phyloP scores from a whole-genome alignment of 2,888 invertebrate species.

The Ophion ventricosus region DNA sequence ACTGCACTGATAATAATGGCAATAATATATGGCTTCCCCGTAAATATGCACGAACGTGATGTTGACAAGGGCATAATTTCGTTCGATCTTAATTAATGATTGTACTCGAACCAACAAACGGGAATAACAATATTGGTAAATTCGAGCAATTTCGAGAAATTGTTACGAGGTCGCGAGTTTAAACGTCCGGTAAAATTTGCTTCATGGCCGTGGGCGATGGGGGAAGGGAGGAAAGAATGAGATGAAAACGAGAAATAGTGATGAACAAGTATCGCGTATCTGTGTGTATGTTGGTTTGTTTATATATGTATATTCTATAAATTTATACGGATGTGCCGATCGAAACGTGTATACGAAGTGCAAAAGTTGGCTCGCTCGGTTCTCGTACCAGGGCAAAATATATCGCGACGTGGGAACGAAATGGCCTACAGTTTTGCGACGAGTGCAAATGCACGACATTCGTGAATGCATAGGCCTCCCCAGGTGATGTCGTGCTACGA shows the following conservation, averaged over 20 bases:
- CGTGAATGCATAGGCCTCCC: not conserved
- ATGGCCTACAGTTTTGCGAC: constrained; percentile 51
- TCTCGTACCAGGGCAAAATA: constrained; percentile 34
- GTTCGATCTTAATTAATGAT: not conserved
- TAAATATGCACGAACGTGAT: too few species aligned
- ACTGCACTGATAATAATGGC: too few species aligned
- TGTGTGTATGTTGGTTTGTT: not conserved
- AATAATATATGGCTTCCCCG: too few species aligned
- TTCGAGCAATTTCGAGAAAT: not conserved
- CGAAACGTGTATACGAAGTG: constrained; percentile 4
- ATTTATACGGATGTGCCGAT: not conserved
- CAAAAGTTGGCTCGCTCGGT: constrained; percentile 24
- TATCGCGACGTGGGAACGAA: constrained; percentile 57
- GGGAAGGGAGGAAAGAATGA: constrained; percentile 7
- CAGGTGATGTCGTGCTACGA: not conserved
- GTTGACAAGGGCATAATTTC: not conserved
- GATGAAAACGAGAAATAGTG: constrained; percentile 31
- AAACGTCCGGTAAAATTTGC: not conserved
- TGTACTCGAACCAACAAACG: too few species aligned
- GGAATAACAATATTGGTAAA: not conserved
- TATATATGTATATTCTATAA: not conserved
- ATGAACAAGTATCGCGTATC: constrained; percentile 11
- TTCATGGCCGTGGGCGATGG: not conserved
- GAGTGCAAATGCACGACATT: constrained; percentile 6
- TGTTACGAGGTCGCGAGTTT: not conserved